phyloP scores from a whole-genome alignment of 2,888 invertebrate species.

The Melipona beecheii region DNA sequence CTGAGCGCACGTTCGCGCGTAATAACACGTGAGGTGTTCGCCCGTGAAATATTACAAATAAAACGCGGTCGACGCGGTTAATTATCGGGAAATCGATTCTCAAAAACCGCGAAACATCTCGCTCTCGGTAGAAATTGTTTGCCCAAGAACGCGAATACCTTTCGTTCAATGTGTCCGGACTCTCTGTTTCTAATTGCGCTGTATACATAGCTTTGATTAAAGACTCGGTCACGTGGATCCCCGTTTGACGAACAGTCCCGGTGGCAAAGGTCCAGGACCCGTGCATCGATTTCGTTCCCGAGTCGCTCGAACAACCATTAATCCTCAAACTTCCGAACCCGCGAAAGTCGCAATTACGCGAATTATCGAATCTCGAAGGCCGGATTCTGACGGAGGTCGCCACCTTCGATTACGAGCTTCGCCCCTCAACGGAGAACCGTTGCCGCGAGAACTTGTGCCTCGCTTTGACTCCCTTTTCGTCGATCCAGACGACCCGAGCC shows the following conservation, averaged over 20 bases:
- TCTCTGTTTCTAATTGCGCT: conserved; percentile 65
- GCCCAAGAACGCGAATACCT: conserved; percentile 27
- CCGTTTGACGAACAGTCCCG: conserved; percentile 72
- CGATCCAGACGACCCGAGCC: neutral
- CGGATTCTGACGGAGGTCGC: conserved; percentile 47
- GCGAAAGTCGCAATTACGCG: conserved; percentile 61
- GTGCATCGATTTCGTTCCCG: conserved; percentile 72
- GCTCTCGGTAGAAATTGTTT: conserved; percentile 46
- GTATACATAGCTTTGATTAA: conserved; percentile 76
- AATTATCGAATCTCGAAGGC: conserved; percentile 62
- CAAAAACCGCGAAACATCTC: neutral
- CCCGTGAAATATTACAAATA: conserved; percentile 41
- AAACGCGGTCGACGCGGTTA: neutral
- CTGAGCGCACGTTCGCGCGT: neutral
- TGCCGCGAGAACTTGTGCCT: conserved; percentile 1
- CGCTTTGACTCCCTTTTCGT: neutral
- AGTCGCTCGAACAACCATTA: conserved; percentile 65
- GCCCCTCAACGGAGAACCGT: neutral
- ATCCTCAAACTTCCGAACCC: conserved; percentile 63
- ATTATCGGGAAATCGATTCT: conserved; percentile 33
- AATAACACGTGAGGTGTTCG: neutral
- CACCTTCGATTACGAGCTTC: conserved; percentile 42
- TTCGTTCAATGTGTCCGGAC: conserved; percentile 12
- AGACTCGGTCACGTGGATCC: conserved; percentile 69
- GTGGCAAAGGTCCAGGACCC: conserved; percentile 73